phyloP scores from a whole-genome alignment of 2,113 vertebrate genomes.

The Nymphicus hollandicus region DNA sequence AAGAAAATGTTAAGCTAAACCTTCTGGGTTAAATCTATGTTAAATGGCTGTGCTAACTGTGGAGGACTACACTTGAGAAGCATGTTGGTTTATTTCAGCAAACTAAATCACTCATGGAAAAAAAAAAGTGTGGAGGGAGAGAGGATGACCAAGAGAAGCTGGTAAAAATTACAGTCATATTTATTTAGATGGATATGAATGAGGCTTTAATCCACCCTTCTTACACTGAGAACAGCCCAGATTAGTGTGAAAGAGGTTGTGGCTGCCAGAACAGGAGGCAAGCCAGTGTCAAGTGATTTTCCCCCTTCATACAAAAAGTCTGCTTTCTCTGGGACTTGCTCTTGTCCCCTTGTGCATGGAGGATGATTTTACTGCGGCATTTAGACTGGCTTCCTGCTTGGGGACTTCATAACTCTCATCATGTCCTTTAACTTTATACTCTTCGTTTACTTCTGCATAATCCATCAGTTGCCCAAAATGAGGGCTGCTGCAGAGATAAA shows the following conservation, averaged over 20 bases:
- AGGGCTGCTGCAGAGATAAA: neutral
- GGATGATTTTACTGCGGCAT: neutral
- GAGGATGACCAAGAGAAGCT: neutral
- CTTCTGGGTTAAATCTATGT: neutral
- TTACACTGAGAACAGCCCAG: neutral
- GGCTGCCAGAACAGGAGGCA: neutral
- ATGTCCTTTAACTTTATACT: neutral
- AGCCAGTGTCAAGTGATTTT: neutral
- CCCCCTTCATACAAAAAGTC: neutral
- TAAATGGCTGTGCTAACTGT: neutral
- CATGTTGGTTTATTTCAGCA: neutral
- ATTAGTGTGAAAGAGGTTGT: neutral
- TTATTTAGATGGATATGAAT: neutral
- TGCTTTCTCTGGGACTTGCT: neutral
- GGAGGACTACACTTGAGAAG: neutral
- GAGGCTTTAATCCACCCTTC: neutral
- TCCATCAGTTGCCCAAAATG: neutral
- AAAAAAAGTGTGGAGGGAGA: neutral
- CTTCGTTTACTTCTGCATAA: neutral
- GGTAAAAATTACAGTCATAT: neutral
- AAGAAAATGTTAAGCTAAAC: neutral
- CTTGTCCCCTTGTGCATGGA: fast-evolving
- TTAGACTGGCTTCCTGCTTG: neutral
- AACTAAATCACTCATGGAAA: neutral
- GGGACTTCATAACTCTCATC: neutral